Conservation (phyloP, 2,888 invertebrate genomes). For the Campaea margaritaria region DNA sequence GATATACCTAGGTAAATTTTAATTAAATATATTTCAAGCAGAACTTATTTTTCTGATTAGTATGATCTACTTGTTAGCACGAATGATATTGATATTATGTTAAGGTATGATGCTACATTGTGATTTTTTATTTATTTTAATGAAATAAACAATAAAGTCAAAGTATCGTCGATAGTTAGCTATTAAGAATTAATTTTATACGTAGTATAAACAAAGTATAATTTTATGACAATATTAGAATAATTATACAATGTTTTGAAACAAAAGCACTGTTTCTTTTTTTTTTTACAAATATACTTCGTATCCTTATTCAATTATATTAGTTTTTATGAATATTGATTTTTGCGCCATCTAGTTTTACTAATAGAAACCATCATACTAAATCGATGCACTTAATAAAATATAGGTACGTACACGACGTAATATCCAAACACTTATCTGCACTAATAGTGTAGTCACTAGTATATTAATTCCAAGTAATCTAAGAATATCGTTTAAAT, state of each 20-base stretch:
- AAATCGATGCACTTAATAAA: not conserved
- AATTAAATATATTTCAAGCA: too few relatives aligned
- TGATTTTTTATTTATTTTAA: too few relatives aligned
- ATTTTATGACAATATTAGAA: not conserved
- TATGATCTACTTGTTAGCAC: too few relatives aligned
- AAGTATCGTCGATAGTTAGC: not conserved
- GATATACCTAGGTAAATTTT: too few relatives aligned
- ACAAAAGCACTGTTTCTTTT: not conserved
- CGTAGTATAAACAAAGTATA: not conserved
- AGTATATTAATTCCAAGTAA: not conserved
- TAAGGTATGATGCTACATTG: too few relatives aligned
- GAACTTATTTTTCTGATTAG: too few relatives aligned
- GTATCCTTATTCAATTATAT: not conserved
- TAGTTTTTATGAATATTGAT: not conserved
- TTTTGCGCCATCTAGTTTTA: slow-evolving; percentile 11
- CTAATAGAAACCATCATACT: not conserved
- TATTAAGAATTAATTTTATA: not conserved
- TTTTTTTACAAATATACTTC: not conserved
- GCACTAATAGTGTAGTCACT: not conserved
- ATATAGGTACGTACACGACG: not conserved
- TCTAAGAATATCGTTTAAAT: not conserved
- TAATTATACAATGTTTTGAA: not conserved
- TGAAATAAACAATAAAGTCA: too few relatives aligned
- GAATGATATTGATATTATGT: too few relatives aligned
- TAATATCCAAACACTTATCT: slow-evolving; percentile 1